phyloP scores from a whole-genome alignment of 37 sponge, comb jelly and placozoan genomes.

The Agelas oroides region DNA sequence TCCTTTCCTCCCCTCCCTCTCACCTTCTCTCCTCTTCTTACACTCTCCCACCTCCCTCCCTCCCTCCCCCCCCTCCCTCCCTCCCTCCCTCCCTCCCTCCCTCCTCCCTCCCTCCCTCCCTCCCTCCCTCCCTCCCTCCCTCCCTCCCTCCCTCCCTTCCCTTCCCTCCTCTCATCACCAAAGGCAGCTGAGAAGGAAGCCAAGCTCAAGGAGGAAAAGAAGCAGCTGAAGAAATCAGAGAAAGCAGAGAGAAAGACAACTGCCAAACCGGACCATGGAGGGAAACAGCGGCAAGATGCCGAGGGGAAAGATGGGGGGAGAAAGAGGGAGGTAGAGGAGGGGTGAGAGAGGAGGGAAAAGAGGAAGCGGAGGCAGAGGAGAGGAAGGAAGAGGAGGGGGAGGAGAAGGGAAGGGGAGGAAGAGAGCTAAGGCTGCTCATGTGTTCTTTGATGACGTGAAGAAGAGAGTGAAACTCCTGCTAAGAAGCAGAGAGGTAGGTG shows the following conservation, averaged over 20 bases:
- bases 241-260: not conserved
- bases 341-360: not conserved
- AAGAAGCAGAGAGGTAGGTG: slow-evolving; percentile 24
- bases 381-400: not conserved
- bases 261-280: too few relatives aligned
- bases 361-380: not conserved
- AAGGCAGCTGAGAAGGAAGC: slow-evolving; percentile 60
- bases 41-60: not conserved
- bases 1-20: not conserved
- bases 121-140: not conserved
- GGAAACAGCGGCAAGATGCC: not conserved
- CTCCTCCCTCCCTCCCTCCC: not conserved
- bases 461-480: not conserved
- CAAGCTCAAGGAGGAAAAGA: slow-evolving; percentile 28
- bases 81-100: too few relatives aligned
- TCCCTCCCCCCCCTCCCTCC: too few relatives aligned
- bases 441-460: slow-evolving; percentile 38
- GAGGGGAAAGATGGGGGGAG: not conserved
- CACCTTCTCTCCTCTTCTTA: not conserved
- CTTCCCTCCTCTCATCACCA: too few relatives aligned
- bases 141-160: too few relatives aligned
- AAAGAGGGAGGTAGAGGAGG: not conserved
- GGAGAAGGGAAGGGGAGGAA: slow-evolving; percentile 1
- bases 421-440: slow-evolving; percentile 18
- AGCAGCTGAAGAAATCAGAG: slow-evolving; percentile 37